phyloP scores from a whole-genome alignment of 2,888 invertebrate species.

The Hypsopygia costalis region DNA sequence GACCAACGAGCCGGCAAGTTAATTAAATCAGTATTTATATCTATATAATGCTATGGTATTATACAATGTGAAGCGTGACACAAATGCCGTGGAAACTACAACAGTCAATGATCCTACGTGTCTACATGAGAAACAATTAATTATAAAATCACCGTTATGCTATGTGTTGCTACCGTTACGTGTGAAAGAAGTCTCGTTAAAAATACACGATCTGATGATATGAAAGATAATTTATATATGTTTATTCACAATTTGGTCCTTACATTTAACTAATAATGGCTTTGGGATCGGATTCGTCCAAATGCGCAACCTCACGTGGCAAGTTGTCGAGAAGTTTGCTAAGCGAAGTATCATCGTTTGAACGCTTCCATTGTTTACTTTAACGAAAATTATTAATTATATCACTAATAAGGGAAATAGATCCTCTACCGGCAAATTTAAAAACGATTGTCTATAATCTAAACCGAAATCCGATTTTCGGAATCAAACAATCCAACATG shows the following conservation, averaged over 20 bases:
- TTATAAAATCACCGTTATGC: slow-evolving; percentile 9
- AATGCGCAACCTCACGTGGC: too few species aligned
- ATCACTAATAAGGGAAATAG: too few species aligned
- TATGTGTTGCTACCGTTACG: slow-evolving; percentile 15
- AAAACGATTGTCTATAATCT: too few species aligned
- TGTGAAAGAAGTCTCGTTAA: slow-evolving; percentile 12
- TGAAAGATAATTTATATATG: slow-evolving; percentile 44
- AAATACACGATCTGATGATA: slow-evolving; percentile 50
- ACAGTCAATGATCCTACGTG: slow-evolving; percentile 6
- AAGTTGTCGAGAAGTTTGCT: too few species aligned
- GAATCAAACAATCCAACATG: too few species aligned
- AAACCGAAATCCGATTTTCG: too few species aligned
- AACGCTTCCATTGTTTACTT: too few species aligned
- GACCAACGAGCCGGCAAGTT: slow-evolving; percentile 8
- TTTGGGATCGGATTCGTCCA: background rate
- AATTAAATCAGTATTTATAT: background rate
- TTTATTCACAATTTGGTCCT: slow-evolving; percentile 64
- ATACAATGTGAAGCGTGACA: slow-evolving; percentile 23
- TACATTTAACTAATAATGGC: slow-evolving; percentile 50
- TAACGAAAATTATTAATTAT: too few species aligned
- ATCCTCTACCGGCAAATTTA: too few species aligned
- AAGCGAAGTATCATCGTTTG: too few species aligned
- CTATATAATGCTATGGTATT: slow-evolving; percentile 7
- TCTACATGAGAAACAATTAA: slow-evolving; percentile 10
- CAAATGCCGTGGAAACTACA: slow-evolving; percentile 6